These are phyloP conservation scores for Pseudomyrmex sp. DNA, from an alignment of 1,140 invertebrate genomes.

Conservation along the genomic window DNA sequence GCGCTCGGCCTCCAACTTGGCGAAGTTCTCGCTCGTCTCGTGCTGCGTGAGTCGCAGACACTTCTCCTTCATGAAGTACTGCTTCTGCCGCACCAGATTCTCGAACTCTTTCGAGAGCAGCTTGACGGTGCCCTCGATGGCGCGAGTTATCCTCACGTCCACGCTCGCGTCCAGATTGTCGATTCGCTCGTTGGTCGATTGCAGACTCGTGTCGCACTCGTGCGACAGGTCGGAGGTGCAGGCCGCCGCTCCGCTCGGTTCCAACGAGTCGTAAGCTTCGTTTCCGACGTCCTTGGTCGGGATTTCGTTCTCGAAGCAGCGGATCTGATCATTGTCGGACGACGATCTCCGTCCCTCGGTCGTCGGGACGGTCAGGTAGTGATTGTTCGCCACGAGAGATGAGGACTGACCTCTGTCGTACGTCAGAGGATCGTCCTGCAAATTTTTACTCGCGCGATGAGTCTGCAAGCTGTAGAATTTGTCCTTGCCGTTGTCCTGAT, in stretches of 20 bases:
- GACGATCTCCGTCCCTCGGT: background rate
- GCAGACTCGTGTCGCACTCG: background rate
- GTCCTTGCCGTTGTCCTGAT: constrained; percentile 56
- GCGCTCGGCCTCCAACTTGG: constrained; percentile 78
- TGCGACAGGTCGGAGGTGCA: background rate
- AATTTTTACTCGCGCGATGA: constrained; percentile 23
- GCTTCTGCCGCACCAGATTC: constrained; percentile 79
- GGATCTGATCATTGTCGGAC: constrained; percentile 20
- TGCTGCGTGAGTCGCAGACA: constrained; percentile 65
- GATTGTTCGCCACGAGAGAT: background rate
- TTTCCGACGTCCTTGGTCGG: constrained; percentile 75
- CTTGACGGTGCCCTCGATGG: constrained; percentile 83
- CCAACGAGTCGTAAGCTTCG: constrained; percentile 79
- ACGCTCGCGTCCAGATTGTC: constrained; percentile 71
- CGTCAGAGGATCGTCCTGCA: background rate
- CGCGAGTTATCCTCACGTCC: constrained; percentile 78
- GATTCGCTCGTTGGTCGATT: constrained; percentile 46
- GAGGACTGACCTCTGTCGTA: constrained; percentile 27
- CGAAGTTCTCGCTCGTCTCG: constrained; percentile 77
- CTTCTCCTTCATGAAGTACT: constrained; percentile 77
- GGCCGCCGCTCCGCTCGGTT: constrained; percentile 60
- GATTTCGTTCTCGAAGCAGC: constrained; percentile 73
- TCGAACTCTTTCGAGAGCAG: constrained; percentile 82
- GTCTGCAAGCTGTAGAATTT: constrained; percentile 76
- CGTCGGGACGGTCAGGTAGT: background rate